A percentile compares a stretch with the other conserved stretches of the same genome.
Evolutionary conservation across 1,140 invertebrate species (phyloP).

Genomic region (Drosophila saltans): DNA sequence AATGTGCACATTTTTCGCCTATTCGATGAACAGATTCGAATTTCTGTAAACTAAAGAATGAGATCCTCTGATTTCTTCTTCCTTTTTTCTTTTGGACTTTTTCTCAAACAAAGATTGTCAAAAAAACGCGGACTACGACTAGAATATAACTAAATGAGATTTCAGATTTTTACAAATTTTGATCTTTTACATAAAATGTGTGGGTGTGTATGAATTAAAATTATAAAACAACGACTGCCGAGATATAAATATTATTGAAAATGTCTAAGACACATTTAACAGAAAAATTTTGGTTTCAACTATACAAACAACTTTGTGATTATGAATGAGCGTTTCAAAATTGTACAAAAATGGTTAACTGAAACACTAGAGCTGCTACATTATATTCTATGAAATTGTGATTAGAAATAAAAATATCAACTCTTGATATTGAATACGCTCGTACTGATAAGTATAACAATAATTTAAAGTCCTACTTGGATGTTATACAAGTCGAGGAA

Average conservation of each 20-base stretch:
- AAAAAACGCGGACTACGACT: not conserved
- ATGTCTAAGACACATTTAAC: not conserved
- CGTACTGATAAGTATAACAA: too few species aligned
- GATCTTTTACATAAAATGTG: not conserved
- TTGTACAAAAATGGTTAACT: not conserved
- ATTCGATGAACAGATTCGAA: not conserved
- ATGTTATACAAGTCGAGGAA: too few species aligned
- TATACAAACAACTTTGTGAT: too few species aligned
- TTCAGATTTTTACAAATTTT: conserved; percentile 1
- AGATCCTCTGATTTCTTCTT: too few species aligned
- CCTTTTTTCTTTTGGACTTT: not conserved
- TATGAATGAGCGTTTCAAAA: too few species aligned
- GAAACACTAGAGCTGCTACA: not conserved
- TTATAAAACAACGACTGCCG: not conserved
- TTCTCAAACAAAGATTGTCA: not conserved
- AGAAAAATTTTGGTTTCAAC: not conserved
- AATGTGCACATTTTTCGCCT: not conserved
- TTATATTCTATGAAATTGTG: too few species aligned
- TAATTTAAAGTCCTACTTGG: too few species aligned
- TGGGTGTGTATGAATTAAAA: not conserved
- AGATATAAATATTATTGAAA: not conserved
- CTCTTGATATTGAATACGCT: too few species aligned
- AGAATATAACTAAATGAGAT: not conserved
- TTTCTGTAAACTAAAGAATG: not conserved
- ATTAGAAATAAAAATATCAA: too few species aligned